Percentiles rank a stretch among this genome's conserved stretches.
Conservation (phyloP, 2,888 invertebrate species). For the Papilio elwesi region DNA sequence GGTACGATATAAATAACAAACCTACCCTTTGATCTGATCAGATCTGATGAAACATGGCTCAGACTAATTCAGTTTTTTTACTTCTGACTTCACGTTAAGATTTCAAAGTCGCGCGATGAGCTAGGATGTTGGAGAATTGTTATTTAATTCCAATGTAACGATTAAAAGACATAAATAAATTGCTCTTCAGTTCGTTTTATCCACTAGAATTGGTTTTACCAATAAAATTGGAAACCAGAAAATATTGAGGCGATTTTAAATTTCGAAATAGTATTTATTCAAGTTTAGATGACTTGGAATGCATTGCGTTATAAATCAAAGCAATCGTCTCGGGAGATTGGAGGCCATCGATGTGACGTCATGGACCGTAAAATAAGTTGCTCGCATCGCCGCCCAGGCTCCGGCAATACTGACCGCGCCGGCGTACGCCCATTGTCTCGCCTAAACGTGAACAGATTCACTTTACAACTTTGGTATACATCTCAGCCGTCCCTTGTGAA, state of each 20-base stretch:
- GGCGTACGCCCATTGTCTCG: conserved; percentile 76
- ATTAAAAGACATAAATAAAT: not conserved
- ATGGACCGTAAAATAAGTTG: conserved; percentile 79
- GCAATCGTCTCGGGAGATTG: conserved; percentile 38
- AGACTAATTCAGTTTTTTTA: too few species aligned
- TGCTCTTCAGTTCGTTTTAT: not conserved
- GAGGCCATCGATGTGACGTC: conserved; percentile 64
- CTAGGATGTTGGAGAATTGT: too few species aligned
- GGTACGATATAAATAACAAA: too few species aligned
- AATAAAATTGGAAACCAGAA: not conserved
- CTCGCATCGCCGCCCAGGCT: conserved; percentile 73
- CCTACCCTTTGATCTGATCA: too few species aligned
- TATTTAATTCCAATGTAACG: not conserved
- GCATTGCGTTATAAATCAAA: conserved; percentile 40
- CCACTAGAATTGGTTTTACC: not conserved
- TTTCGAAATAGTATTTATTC: conserved; percentile 7
- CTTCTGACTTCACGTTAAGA: too few species aligned
- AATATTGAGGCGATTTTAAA: not conserved
- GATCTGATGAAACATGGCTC: too few species aligned
- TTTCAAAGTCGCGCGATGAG: too few species aligned
- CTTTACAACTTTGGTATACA: conserved; percentile 41
- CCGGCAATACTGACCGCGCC: conserved; percentile 66
- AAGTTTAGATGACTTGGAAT: conserved; percentile 36
- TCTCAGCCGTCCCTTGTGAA: conserved; percentile 13
- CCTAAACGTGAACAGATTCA: conserved; percentile 72